Base-by-base conservation (phyloP, 2,113 vertebrate species). In the Siniperca knerii region DNA sequence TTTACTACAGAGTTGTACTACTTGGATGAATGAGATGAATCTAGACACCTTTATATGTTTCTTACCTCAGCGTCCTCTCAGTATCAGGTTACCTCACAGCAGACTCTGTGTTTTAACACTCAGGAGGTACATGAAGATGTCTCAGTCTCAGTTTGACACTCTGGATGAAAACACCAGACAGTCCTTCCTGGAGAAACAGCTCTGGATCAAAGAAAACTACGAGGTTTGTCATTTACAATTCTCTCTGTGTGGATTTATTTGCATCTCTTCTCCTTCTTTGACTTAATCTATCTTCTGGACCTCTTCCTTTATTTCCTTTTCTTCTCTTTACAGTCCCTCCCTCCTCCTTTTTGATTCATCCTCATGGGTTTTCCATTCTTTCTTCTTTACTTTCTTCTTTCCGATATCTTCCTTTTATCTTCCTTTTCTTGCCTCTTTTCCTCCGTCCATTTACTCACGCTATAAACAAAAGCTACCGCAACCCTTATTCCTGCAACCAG, bases 201-300 rank as follows among this genome's bases (percentile, higher is more conserved):
- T 99, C 20, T 99, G 98, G 98, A 95, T 97, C 90, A 96, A 93
- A 91, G 97, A 98, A 54, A 99, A 99, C 77, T 99, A 97, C 4
- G 97, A 99, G 97, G 98, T 98, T 61, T 3, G 83, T 77, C 8
- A 1, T 8, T 20, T 37, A 23, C 3, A 29, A 25, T 46, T 8
- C 3, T 67, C 20, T 18, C 29, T 67, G 20, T 44, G 4, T 46
- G 15, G 29, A 40, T 13, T 37, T 40, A 11, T n/a, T 8, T 23
- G 4, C n/a, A 18, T 52, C 2, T 20, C 4, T 57, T 67, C 23
- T 48, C 9, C 8, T 35, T 33, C 10, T 42, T 18, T 33, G 16
- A 10, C 13, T 20, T 44, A 35, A 23, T 77, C 8, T 46, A 0
- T 64, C 6, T 13, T 46, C 35, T 21, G 5, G 4, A 23, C 48